A percentile compares a stretch with the other conserved stretches of the same genome.
Conservation (phyloP, 37 sponge, comb jelly and placozoan species). For the Petrosia ficiformis region DNA sequence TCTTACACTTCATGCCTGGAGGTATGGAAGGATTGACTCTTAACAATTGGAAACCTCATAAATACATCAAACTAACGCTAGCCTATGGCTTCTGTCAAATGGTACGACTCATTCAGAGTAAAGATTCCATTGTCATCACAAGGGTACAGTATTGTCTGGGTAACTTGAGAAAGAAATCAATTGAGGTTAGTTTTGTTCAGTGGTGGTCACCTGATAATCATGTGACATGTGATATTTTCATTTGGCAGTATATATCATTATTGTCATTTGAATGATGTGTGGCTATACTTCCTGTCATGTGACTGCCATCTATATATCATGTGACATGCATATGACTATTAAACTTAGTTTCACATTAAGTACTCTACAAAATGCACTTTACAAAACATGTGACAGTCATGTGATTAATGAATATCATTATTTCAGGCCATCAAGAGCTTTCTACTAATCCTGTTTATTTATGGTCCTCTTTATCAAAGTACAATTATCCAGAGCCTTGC, state of each 20-base stretch:
- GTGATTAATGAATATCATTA: not conserved
- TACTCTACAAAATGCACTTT: too few relatives aligned
- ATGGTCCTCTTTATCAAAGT: slow-evolving; percentile 2
- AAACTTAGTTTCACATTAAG: too few relatives aligned
- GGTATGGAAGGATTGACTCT: not conserved
- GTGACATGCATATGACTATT: too few relatives aligned
- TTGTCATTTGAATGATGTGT: too few relatives aligned
- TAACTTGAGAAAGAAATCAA: slow-evolving; percentile 5
- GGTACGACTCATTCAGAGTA: slow-evolving; percentile 30
- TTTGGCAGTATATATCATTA: too few relatives aligned
- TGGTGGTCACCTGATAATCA: too few relatives aligned
- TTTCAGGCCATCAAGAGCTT: slow-evolving; percentile 21
- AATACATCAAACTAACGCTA: slow-evolving; percentile 3
- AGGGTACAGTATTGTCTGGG: slow-evolving; percentile 35
- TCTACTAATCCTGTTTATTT: slow-evolving; percentile 15
- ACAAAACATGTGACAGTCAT: too few relatives aligned
- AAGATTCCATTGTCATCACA: slow-evolving; percentile 19
- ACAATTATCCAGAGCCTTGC: slow-evolving; percentile 52
- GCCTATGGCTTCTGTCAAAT: slow-evolving; percentile 44
- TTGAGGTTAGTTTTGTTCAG: slow-evolving; percentile 23
- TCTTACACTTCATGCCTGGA: slow-evolving; percentile 35
- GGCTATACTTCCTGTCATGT: too few relatives aligned
- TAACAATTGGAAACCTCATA: not conserved
- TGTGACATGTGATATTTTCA: too few relatives aligned
- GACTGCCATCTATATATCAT: too few relatives aligned